Evolutionary conservation across 2,888 invertebrate species (phyloP).

Genomic region (Ptychoptera contaminata): DNA sequence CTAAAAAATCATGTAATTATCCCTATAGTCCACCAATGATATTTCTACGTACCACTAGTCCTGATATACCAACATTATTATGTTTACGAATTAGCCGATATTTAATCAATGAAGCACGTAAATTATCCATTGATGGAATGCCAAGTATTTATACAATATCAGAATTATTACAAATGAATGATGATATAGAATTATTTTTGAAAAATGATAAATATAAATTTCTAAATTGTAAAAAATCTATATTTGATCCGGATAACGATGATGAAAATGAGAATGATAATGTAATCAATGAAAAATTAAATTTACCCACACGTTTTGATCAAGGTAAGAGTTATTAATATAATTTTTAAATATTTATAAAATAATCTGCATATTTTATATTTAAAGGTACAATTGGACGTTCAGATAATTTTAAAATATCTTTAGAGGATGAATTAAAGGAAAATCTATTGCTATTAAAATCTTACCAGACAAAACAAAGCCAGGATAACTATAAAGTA

Average conservation of each 20-base stretch:
- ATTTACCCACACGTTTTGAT: no score
- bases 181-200: constrained; percentile 43
- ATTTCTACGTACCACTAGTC: constrained; percentile 46
- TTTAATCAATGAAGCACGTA: constrained; percentile 50
- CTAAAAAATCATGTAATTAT: constrained; percentile 44
- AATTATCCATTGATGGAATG: constrained; percentile 47
- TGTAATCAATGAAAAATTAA: no score
- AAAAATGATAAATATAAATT: constrained; percentile 37
- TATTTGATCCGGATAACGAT: constrained; percentile 32
- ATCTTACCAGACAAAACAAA: constrained; percentile 42
- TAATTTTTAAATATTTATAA: no score
- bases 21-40: constrained; percentile 59
- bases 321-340: no score
- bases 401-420: constrained; percentile 34
- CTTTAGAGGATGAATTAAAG: constrained; percentile 36
- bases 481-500: constrained; percentile 37
- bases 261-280: not conserved
- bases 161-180: constrained; percentile 52
- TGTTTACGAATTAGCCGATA: constrained; percentile 48
- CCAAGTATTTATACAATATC: constrained; percentile 57
- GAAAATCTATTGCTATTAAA: constrained; percentile 47
- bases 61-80: constrained; percentile 44
- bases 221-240: constrained; percentile 36
- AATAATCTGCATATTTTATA: no score
- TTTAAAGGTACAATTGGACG: constrained; percentile 38